Evolutionary conservation across 2,113 vertebrate genomes (phyloP), one percentile per base, ranked within the genome.

Genomic region (Tonatia bakeri): DNA sequence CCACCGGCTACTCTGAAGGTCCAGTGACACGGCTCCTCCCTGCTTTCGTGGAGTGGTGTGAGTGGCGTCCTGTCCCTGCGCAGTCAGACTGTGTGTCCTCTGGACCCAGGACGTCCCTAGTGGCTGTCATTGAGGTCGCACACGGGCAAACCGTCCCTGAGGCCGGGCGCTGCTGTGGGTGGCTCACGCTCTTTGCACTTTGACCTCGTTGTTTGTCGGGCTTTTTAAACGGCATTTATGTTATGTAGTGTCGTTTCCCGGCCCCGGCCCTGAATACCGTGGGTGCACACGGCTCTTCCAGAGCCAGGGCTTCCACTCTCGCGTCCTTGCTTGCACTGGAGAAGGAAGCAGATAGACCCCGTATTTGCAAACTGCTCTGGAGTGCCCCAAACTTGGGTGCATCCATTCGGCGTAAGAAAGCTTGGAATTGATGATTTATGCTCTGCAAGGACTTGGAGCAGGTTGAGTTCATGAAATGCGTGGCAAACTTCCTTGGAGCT

Each of bases 81-180:
- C 36, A 28, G 50, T 4, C 4, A 0, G 0, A 2, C 16, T 7
- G 22, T 14, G 22, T 0, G 13, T 45, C 10, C 19, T 10, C 36
- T 17, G 38, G 40, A 22, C 61, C 54, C 10, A 9, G 26, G 4
- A 8, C 11, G 0, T 10, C 36, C 61, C 20, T 13, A 0, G 65
- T 31, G 43, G 31, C n/a, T 1, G 9, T 10, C 28, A 2, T 43
- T 4, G 59, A 75, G n/a, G 31, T 36, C 20, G 65, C n/a, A 19
- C 2, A 4, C 2, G 9, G 2, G 0, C 9, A 22, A 9, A 33
- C 24, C 0, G 1, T 45, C 20, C 31, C 9, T 47, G 9, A n/a
- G 72, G 43, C n/a, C 4, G 1, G 69, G 7, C 9, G 7, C 64
- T 31, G 28, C 38, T 82, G 4, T 22, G 28, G n/a, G 28, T 45